These are phyloP conservation scores for Onthophagus taurus DNA, from an alignment of 1,140 invertebrate genomes.

Conservation along the genomic window DNA sequence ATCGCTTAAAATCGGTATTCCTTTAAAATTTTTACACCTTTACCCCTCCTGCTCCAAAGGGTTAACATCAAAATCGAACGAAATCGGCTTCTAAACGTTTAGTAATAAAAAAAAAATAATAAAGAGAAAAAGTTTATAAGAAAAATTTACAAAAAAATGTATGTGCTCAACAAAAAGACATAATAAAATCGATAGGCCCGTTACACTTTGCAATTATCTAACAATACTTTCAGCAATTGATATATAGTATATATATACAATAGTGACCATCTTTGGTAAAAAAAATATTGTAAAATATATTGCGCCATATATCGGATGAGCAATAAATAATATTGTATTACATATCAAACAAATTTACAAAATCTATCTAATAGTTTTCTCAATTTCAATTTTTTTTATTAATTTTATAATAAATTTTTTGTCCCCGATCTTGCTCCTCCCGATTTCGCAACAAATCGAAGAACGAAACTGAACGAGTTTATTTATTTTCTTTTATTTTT, in stretches of 20 bases:
- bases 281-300: conserved; percentile 27
- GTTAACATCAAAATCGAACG: conserved; percentile 13
- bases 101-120: conserved; percentile 20
- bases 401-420: too few species aligned
- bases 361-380: conserved; percentile 1
- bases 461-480: too few species aligned
- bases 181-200: too few species aligned
- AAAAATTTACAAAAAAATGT: conserved; percentile 25
- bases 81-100: too few species aligned
- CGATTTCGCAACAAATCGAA: too few species aligned
- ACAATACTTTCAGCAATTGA: conserved; percentile 24
- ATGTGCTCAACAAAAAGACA: conserved; percentile 19
- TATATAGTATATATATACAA: conserved; percentile 27
- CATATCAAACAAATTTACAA: conserved; percentile 11
- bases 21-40: conserved; percentile 9
- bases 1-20: too few species aligned
- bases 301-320: conserved; percentile 21
- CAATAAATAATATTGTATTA: conserved; percentile 27
- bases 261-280: conserved; percentile 29
- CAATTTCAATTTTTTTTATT: too few species aligned
- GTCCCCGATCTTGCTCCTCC: too few species aligned
- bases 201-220: conserved; percentile 22
- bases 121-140: conserved; percentile 23
- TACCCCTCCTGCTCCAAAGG: conserved; percentile 5
- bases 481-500: conserved; percentile 6